These are phyloP conservation scores for Pherbina coryleti DNA, from an alignment of 2,888 invertebrate species.

Conservation along the genomic window DNA sequence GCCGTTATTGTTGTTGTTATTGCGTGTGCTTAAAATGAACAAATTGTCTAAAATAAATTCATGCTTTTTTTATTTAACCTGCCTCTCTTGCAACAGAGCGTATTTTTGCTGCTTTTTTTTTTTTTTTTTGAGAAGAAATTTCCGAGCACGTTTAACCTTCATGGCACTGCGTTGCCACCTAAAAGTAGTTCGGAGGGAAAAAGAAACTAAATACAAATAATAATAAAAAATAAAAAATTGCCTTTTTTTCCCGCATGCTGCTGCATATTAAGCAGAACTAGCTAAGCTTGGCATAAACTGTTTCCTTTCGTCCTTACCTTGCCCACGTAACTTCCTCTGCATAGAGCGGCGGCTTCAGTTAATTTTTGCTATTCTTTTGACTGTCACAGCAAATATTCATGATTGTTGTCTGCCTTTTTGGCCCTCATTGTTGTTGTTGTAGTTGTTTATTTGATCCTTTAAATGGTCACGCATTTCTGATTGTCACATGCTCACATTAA, in stretches of 20 bases:
- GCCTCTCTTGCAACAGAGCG: too few relatives aligned
- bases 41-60: not conserved
- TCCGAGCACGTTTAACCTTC: not conserved
- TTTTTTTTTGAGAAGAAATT: not conserved
- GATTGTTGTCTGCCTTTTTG: not conserved
- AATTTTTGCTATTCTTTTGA: not conserved
- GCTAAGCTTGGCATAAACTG: too few relatives aligned
- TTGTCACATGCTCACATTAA: not conserved
- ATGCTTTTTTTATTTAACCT: not conserved
- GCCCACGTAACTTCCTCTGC: not conserved
- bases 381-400: not conserved
- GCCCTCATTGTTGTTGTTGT: not conserved
- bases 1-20: not conserved
- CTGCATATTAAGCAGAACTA: conserved; percentile 7
- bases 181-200: not conserved
- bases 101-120: not conserved
- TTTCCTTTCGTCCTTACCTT: not conserved
- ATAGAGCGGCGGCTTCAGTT: not conserved
- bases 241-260: not conserved
- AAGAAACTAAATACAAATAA: not conserved
- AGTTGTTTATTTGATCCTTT: not conserved
- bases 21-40: not conserved
- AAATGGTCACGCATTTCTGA: not conserved
- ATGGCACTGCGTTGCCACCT: not conserved
- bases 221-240: not conserved